Base-by-base conservation (phyloP, 2,888 invertebrate species). In the Pandemis corylana region DNA sequence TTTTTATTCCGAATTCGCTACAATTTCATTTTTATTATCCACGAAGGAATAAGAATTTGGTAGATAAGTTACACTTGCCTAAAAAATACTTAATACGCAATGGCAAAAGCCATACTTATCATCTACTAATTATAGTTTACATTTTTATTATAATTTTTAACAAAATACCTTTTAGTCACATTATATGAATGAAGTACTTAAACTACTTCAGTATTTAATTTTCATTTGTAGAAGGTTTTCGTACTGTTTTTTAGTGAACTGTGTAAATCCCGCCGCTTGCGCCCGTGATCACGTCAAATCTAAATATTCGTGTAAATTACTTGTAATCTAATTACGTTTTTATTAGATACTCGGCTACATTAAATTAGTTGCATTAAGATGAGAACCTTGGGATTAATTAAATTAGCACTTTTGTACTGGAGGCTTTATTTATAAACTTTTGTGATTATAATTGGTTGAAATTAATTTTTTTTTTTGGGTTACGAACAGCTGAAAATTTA, bases 251-350 rank as follows among this genome's bases (percentile, higher is more conserved):
- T 63, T 20, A 62, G n/a, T 46, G 12, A n/a, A 69, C 61, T 62
- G 61, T 62, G 61, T 13, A 15, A 12, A 49, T 28, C 12, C n/a
- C 51, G 64, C 42, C 53, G 61, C 53, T 71, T 53, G 63, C 63
- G 51, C n/a, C 64, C 20, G 53, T 71, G 71, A 53, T 46, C 71
- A 69, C 20, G 61, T 61, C 53, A 72, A 67, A 61, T 72, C 66
- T 66, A 71, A 71, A 71, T 71, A 71, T 71, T 59, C 64, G 41
- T 66, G 63, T 70, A 70, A 70, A 69, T 69, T 69, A 69, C 51
- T 69, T 36, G 62, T 51, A 69, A 63, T 63, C 51, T 70, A 63
- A 70, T 63, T 70, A 70, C 5, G 51, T 70, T 70, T 69, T 62
- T 69, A 61, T 44, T 42, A 36, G 4, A 36, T 36, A 67, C 7